These are phyloP conservation scores for Protaetia brevitarsis DNA, from an alignment of 1,140 invertebrate genomes.

Conservation along the genomic window DNA sequence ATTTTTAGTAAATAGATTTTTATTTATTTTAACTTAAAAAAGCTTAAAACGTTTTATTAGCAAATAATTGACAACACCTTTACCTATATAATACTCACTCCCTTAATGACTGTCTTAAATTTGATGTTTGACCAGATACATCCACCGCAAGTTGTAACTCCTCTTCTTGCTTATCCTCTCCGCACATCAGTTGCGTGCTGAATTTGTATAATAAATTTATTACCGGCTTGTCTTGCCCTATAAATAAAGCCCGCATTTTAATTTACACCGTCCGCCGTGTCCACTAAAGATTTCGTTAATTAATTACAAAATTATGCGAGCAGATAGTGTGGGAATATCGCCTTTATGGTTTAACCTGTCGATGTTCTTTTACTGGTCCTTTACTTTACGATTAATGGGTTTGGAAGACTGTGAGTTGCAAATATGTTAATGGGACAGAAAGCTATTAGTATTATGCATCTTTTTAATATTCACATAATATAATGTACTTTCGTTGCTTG, in stretches of 20 bases:
- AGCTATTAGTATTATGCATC: neutral
- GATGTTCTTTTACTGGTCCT: neutral
- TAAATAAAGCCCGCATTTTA: neutral
- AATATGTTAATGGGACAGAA: neutral
- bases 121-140: no score
- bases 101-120: no score
- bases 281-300: slow-evolving; percentile 5
- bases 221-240: neutral
- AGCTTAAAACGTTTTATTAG: no score
- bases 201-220: slow-evolving; percentile 12
- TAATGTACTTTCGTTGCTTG: no score
- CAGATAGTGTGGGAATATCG: neutral
- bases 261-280: neutral
- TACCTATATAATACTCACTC: no score
- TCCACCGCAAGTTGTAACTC: neutral
- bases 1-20: no score
- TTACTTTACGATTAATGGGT: no score
- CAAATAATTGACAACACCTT: no score
- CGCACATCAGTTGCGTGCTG: slow-evolving; percentile 1
- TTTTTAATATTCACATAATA: no score
- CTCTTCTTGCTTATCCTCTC: neutral
- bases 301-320: slow-evolving; percentile 15
- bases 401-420: no score
- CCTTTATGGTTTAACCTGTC: neutral
- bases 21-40: no score